Base-by-base conservation (phyloP, 53 echinoderm and acorn worm species). In the Holothuria scabra region DNA sequence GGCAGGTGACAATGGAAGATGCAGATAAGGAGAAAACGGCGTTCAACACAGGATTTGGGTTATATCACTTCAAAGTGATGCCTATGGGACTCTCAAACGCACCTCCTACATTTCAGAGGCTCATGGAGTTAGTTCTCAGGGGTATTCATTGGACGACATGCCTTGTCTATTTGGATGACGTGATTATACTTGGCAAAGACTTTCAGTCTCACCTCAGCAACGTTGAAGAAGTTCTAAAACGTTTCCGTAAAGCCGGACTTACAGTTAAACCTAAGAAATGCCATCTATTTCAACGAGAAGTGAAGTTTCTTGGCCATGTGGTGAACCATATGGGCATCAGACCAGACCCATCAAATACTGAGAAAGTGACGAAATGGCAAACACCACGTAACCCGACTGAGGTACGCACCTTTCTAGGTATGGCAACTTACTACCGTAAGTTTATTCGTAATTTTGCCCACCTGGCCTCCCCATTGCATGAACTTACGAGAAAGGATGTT, bases 1-100 rank as follows among this genome's bases (percentile, higher is more conserved):
- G 86, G 78, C 86, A 86, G 58, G 79, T 86, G 25, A 79, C 31
- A 60, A 78, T 86, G 60, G 72, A 85, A 34, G 18, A 34, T 22
- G 60, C 57, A 48, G 86, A 79, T 64, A 86, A 60, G 35, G 11
- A 48, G 5, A 85, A 85, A 72, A 85, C 85, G 18, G 85, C 74
- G 56, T 85, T 83, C 66, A 67, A 67, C 22, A 37, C 67, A 11
- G 84, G 67, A 21, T 28, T 30, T 10, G 26, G 35, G 2, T 25
- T 83, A 24, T 83, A 83, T 22, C 84, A 83, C 22, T 83, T 83
- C 24, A 41, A 67, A 46, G 74, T 74, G 12, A 85, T 74, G 74
- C 74, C 85, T 25, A 55, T 85, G 71, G 72, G 84, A n/a, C 26
- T 84, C 48, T 38, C 74, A 21, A 85, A 74, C 24, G 59, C 85